Conservation (phyloP, 37 sponge, comb jelly and placozoan genomes). For the Cladorhizidae sp. region DNA sequence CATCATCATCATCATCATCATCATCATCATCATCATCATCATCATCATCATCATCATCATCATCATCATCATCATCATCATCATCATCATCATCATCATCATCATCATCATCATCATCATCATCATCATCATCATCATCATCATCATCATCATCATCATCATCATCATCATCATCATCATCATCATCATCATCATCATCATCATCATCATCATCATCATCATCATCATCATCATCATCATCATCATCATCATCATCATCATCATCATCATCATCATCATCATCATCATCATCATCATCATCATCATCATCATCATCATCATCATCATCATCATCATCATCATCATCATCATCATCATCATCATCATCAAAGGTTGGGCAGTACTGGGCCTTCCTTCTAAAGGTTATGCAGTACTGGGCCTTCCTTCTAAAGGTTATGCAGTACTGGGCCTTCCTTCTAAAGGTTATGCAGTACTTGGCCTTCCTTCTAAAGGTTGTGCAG, state of each 20-base stretch:
- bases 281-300: slow-evolving; percentile 4
- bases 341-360: not conserved
- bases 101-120: not conserved
- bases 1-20: slow-evolving; percentile 2
- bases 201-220: not conserved
- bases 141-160: not conserved
- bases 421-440: too few relatives aligned
- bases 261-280: not conserved
- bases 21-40: slow-evolving; percentile 2
- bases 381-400: too few relatives aligned
- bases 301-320: not conserved
- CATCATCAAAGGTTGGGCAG: too few relatives aligned
- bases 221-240: not conserved
- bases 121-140: not conserved
- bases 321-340: slow-evolving; percentile 2
- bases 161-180: slow-evolving; percentile 4
- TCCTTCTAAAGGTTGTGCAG: too few relatives aligned
- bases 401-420: too few relatives aligned
- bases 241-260: not conserved
- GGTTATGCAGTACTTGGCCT: too few relatives aligned
- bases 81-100: not conserved
- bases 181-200: not conserved
- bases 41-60: not conserved
- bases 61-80: not conserved
- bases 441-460: too few relatives aligned